Percentiles rank a stretch among this genome's conserved stretches.
Conservation (phyloP, 2,113 vertebrate genomes). For the Hippocampus mohnikei region DNA sequence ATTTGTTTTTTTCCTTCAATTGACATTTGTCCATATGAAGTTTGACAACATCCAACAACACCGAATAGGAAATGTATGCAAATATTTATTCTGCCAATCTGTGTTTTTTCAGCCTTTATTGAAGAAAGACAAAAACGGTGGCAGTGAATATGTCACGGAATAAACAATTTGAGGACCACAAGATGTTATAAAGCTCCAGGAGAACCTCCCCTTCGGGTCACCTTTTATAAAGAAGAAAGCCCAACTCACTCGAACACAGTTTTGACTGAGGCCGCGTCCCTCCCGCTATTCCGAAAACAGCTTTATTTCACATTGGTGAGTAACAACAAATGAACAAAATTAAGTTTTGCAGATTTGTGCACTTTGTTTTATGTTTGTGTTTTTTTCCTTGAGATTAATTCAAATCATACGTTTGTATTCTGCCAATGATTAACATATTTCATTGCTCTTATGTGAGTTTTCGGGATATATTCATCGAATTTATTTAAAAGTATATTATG, state of each 20-base stretch:
- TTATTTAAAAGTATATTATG: not conserved
- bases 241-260: not conserved
- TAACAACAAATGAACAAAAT: conserved; percentile 5
- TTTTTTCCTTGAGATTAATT: not conserved
- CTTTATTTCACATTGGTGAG: conserved; percentile 35
- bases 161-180: not conserved
- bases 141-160: not conserved
- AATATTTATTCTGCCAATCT: not conserved
- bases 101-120: not conserved
- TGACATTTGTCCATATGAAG: not conserved
- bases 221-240: conserved; percentile 48
- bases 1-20: too few relatives aligned
- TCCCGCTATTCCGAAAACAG: not conserved
- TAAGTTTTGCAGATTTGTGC: not conserved
- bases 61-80: not conserved
- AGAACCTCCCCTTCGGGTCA: conserved; percentile 53
- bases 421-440: not conserved
- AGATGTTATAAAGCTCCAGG: conserved; percentile 13
- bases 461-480: not conserved
- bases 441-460: not conserved
- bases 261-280: not conserved
- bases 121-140: not conserved
- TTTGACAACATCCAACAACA: not conserved
- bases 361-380: not conserved
- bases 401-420: not conserved